phyloP scores from a whole-genome alignment of 2,888 invertebrate species.

The Ramazzottius varieornatus region DNA sequence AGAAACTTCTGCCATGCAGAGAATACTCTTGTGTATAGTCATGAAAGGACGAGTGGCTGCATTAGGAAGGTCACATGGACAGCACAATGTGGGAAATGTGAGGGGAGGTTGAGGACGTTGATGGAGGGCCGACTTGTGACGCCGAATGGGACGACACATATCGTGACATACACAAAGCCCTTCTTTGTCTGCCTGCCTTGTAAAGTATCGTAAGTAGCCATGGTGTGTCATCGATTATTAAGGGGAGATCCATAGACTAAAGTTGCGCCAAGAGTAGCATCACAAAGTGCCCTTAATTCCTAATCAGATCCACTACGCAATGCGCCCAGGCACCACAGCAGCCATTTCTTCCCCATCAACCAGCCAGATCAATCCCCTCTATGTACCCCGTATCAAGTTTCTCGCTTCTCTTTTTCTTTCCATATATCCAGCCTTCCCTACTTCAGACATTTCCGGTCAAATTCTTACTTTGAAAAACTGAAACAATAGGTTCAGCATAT shows the following conservation, averaged over 20 bases:
- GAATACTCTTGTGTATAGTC: no score
- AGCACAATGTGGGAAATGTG: no score
- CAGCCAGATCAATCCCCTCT: no score
- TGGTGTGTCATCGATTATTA: neutral
- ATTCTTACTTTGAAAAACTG: neutral
- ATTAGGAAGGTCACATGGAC: no score
- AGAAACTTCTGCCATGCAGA: no score
- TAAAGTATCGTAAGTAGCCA: neutral
- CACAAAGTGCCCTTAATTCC: neutral
- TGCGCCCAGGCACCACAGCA: neutral
- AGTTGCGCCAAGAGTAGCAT: neutral
- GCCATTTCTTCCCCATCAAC: no score
- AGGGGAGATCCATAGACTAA: neutral
- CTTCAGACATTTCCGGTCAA: neutral
- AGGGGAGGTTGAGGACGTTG: no score
- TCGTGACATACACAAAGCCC: no score
- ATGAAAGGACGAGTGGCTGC: no score
- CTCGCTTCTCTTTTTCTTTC: neutral
- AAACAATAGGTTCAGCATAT: neutral
- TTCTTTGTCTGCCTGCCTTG: neutral
- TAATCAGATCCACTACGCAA: neutral
- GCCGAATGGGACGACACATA: no score
- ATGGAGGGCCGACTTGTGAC: no score
- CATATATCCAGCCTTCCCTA: neutral
- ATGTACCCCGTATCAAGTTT: neutral